Evolutionary conservation across 2,797 vertebrate species (phyloP).

Genomic region (Sebastes reedi): DNA sequence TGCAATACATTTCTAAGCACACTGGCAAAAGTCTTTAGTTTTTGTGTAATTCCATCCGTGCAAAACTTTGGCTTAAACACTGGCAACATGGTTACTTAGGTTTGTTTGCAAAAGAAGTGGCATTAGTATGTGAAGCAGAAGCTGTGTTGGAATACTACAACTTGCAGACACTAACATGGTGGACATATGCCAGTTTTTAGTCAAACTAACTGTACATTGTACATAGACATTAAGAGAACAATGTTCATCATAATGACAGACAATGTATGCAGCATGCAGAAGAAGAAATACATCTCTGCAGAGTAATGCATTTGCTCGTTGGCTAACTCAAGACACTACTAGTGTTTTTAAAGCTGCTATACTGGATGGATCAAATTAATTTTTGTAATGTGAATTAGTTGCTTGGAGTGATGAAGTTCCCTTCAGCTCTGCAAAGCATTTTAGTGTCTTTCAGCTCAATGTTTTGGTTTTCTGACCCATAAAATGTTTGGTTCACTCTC

Average conservation of each 20-base stretch:
- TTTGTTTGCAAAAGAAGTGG: constrained; percentile 10
- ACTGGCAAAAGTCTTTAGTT: not conserved
- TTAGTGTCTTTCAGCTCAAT: not conserved
- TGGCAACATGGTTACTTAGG: constrained; percentile 18
- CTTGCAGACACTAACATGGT: not conserved
- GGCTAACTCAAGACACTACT: not conserved
- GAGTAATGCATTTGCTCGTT: not conserved
- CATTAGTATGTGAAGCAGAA: not conserved
- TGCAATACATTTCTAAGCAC: not conserved
- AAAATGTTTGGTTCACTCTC: not conserved
- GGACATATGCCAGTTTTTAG: not conserved
- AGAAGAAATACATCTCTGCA: not conserved
- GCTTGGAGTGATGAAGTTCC: not conserved
- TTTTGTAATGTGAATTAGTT: not conserved
- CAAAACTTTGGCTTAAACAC: constrained; percentile 7
- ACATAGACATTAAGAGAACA: not conserved
- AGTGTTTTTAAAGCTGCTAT: not conserved
- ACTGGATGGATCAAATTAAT: not conserved
- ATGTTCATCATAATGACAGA: not conserved
- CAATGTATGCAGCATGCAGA: not conserved
- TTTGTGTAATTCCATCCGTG: constrained; percentile 17
- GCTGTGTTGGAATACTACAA: not conserved
- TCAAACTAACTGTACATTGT: not conserved
- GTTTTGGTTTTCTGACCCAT: not conserved
- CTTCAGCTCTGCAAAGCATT: not conserved